Percentiles rank a stretch among this genome's conserved stretches.
Conservation (phyloP, 2,888 invertebrate species). For the Cataglyphis altisquamis region DNA sequence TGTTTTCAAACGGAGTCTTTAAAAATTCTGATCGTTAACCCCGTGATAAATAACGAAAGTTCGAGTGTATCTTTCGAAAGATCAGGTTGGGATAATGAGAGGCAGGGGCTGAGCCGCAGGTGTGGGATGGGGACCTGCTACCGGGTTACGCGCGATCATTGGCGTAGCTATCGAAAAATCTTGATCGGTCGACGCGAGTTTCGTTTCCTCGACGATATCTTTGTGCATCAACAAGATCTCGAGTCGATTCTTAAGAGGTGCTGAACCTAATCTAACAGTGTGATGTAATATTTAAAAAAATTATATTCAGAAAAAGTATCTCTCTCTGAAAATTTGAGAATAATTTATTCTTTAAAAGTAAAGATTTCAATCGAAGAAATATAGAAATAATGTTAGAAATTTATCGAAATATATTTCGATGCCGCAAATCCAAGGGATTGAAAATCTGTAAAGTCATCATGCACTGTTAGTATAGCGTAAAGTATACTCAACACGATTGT, state of each 20-base stretch:
- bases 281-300: not conserved
- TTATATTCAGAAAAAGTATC: not conserved
- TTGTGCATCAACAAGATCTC: not conserved
- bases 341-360: not conserved
- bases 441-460: constrained; percentile 3
- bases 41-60: constrained; percentile 85
- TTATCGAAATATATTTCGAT: not conserved
- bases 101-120: constrained; percentile 84
- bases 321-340: not conserved
- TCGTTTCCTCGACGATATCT: not conserved
- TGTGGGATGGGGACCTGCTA: constrained; percentile 85
- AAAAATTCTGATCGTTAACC: constrained; percentile 82
- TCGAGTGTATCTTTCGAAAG: constrained; percentile 84
- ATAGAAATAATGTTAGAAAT: not conserved
- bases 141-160: constrained; percentile 85
- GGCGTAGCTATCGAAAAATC: constrained; percentile 80
- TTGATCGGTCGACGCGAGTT: constrained; percentile 9
- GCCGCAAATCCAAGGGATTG: not conserved
- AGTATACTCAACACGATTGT: not conserved
- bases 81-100: constrained; percentile 86
- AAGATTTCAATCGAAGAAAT: not conserved
- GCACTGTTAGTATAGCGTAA: not conserved
- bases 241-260: not conserved
- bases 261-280: not conserved
- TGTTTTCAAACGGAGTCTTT: constrained; percentile 74